phyloP scores from a whole-genome alignment of 2,888 invertebrate genomes.

The Tetranychus piercei region DNA sequence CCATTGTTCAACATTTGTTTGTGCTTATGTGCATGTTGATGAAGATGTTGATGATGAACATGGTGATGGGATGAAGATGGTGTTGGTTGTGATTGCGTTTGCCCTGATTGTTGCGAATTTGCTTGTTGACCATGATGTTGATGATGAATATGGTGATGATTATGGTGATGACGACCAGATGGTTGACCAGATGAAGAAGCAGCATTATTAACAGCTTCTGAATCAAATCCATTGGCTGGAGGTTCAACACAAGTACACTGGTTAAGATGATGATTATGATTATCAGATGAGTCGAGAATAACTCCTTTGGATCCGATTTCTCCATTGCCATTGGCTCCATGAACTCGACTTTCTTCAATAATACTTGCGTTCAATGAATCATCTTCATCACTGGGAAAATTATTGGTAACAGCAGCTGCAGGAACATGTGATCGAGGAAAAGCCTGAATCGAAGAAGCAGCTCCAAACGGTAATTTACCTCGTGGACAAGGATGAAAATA shows the following conservation, averaged over 20 bases:
- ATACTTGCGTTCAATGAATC: constrained; percentile 10
- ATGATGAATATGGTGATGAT: not conserved
- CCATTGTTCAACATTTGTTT: not conserved
- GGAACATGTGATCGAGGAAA: constrained; percentile 11
- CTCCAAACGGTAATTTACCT: constrained; percentile 21
- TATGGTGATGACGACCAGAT: not conserved
- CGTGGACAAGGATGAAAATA: constrained; percentile 22
- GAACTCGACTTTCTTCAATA: not conserved
- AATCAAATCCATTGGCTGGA: not conserved
- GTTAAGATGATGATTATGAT: not conserved
- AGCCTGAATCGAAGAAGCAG: constrained; percentile 21
- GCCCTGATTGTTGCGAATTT: not conserved
- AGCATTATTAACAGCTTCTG: not conserved
- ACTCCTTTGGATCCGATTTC: not conserved
- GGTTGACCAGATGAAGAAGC: not conserved
- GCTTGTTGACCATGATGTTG: not conserved
- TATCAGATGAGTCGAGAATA: not conserved
- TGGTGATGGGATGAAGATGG: constrained; percentile 1
- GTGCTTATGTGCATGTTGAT: constrained; percentile 2
- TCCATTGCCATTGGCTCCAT: not conserved
- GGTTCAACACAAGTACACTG: constrained; percentile 16
- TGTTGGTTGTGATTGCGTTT: not conserved
- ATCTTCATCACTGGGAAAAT: constrained; percentile 6
- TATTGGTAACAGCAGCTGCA: not conserved
- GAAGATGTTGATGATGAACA: constrained; percentile 4